These are phyloP conservation scores for Heliconius erato DNA, from an alignment of 2,888 invertebrate species.

Conservation along the genomic window DNA sequence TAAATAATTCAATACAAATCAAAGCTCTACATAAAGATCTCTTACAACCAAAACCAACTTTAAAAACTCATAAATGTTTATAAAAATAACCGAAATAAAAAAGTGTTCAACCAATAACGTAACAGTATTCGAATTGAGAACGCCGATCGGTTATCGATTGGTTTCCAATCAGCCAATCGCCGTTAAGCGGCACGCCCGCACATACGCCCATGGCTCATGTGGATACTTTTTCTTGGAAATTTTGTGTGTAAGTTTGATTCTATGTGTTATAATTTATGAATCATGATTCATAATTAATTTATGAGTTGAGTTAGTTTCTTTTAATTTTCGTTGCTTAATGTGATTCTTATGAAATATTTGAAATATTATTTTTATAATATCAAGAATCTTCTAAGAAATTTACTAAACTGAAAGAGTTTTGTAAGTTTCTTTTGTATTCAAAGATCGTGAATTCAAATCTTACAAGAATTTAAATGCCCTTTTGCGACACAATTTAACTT, in stretches of 20 bases:
- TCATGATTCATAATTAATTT: neutral
- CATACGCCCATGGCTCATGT: constrained; percentile 61
- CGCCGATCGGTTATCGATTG: constrained; percentile 81
- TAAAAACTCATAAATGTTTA: neutral
- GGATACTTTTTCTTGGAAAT: constrained; percentile 27
- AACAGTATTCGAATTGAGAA: constrained; percentile 52
- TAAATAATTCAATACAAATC: too few relatives aligned
- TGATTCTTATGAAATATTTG: neutral
- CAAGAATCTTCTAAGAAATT: neutral
- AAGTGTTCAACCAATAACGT: constrained; percentile 52
- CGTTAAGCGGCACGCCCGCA: constrained; percentile 69
- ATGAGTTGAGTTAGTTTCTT: neutral
- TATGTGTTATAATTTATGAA: constrained; percentile 1
- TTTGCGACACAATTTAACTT: neutral
- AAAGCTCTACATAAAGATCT: neutral
- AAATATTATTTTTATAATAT: neutral
- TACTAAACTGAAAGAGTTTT: neutral
- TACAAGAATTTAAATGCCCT: neutral
- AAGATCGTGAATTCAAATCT: neutral
- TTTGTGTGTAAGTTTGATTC: neutral
- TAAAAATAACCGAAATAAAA: constrained; percentile 45
- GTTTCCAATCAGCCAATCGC: constrained; percentile 84
- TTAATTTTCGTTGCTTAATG: neutral
- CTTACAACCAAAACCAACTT: neutral
- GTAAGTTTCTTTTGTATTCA: neutral